Base-by-base conservation (phyloP, 2,113 vertebrate species). In the Orycteropus afer region DNA sequence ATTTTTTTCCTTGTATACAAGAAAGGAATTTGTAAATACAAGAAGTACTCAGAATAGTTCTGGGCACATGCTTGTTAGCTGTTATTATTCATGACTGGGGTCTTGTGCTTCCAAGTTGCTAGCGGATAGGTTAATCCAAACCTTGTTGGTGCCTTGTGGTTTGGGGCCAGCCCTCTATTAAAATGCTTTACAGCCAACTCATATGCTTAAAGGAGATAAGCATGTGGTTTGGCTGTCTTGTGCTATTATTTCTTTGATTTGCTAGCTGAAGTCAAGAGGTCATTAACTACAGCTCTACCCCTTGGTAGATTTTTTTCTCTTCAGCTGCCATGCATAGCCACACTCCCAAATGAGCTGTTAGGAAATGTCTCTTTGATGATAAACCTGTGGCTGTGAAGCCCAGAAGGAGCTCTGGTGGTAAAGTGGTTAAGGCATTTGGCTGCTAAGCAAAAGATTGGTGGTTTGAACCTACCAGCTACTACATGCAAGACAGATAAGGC, bases 31-130 rank as follows among this genome's bases (percentile, higher is more conserved):
- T 37, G 67, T 18, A 69, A 37, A 71, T 23, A 40, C 10, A 71
- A 71, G n/a, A 63, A 1, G 53, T 7, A 18, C 49, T 90, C 71
- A 49, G 77, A 6, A 27, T 0, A 61, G 15, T 0, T 11, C 49
- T 73, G 40, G 79, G 53, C 53, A 1, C 0, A 0, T 13, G 55
- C 22, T 23, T 3, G 27, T 23, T 34, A 20, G 29, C 0, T 0
- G 34, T 6, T n/a, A 5, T 1, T 82, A n/a, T 80, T 79, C 34
- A 77, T 1, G n/a, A 17, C 7, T 23, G 5, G 71, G 49, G n/a
- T 7, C 27, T 34, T 81, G n/a, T 40, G 6, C 12, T 59, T 74
- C 67, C 40, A 37, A n/a, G n/a, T 49, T 55, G 47, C 57, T 5
- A 32, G 37, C 3, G 27, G 25, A 32, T 2, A 34, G 15, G 59